Evolutionary conservation across 1,140 invertebrate species (phyloP).

Genomic region (Drosophila bocqueti): DNA sequence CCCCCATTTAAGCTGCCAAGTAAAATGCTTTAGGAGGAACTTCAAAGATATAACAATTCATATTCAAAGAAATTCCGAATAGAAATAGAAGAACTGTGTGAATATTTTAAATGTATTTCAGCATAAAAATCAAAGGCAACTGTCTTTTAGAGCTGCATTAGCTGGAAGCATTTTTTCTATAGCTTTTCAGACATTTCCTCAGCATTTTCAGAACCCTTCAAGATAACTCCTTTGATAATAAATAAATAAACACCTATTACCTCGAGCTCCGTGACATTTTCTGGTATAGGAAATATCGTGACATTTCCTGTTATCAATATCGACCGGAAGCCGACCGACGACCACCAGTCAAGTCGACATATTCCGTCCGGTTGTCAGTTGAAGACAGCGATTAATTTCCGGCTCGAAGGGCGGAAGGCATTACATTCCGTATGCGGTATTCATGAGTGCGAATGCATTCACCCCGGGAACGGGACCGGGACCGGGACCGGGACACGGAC

Average conservation of each 20-base stretch:
- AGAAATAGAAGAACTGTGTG: background rate
- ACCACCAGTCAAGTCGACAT: background rate
- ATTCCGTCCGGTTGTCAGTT: background rate
- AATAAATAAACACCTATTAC: background rate
- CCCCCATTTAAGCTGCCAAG: background rate
- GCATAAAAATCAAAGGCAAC: no score
- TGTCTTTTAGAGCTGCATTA: no score
- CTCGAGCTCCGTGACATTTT: background rate
- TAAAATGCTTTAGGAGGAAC: background rate
- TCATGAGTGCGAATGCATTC: constrained; percentile 49
- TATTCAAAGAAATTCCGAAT: background rate
- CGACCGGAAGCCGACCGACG: background rate
- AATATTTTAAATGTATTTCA: background rate
- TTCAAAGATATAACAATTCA: background rate
- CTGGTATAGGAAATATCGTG: background rate
- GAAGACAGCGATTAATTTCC: constrained; percentile 22
- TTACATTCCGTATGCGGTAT: constrained; percentile 21
- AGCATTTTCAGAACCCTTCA: background rate
- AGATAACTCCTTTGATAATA: background rate
- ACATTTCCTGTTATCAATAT: background rate
- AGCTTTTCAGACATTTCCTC: no score
- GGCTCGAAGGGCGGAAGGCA: constrained; percentile 18
- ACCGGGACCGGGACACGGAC: background rate
- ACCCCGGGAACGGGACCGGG: background rate
- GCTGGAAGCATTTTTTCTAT: no score